Conservation (phyloP, 2,888 invertebrate species). For the Agriopis leucophaearia region DNA sequence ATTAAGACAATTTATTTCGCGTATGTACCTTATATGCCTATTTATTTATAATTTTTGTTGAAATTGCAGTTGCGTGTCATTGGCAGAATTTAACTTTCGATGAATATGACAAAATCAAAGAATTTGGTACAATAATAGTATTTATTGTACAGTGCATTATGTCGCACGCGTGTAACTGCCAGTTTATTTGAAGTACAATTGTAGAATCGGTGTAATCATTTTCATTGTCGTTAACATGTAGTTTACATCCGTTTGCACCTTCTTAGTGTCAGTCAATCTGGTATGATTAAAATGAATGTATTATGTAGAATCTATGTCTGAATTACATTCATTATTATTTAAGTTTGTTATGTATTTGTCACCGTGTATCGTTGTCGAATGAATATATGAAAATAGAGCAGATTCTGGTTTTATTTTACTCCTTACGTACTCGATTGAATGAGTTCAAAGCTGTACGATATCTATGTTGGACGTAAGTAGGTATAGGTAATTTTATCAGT, state of each 20-base stretch:
- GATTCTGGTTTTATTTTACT: slow-evolving; percentile 73
- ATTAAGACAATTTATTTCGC: slow-evolving; percentile 30
- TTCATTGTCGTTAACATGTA: slow-evolving; percentile 61
- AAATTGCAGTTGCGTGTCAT: slow-evolving; percentile 12
- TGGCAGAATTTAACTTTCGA: not conserved
- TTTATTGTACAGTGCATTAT: slow-evolving; percentile 8
- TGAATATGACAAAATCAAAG: slow-evolving; percentile 1
- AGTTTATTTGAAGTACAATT: slow-evolving; percentile 59
- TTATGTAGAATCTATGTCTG: slow-evolving; percentile 66
- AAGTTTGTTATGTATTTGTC: slow-evolving; percentile 83
- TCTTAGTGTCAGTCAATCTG: slow-evolving; percentile 65
- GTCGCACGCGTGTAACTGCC: slow-evolving; percentile 22
- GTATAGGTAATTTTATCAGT: no score
- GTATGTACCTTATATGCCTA: not conserved
- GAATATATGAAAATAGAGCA: slow-evolving; percentile 85
- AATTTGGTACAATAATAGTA: not conserved
- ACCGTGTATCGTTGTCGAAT: slow-evolving; percentile 87
- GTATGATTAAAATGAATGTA: slow-evolving; percentile 55
- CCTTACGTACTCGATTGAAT: not conserved
- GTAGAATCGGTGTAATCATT: slow-evolving; percentile 52
- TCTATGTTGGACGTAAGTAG: no score
- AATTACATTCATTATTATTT: slow-evolving; percentile 77
- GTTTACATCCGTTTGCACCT: slow-evolving; percentile 59
- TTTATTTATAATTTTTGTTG: slow-evolving; percentile 32
- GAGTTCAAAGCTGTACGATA: no score